A percentile compares a stretch with the other conserved stretches of the same genome.
Evolutionary conservation across 2,797 vertebrate species (phyloP).

Genomic region (Scolopax rusticola): DNA sequence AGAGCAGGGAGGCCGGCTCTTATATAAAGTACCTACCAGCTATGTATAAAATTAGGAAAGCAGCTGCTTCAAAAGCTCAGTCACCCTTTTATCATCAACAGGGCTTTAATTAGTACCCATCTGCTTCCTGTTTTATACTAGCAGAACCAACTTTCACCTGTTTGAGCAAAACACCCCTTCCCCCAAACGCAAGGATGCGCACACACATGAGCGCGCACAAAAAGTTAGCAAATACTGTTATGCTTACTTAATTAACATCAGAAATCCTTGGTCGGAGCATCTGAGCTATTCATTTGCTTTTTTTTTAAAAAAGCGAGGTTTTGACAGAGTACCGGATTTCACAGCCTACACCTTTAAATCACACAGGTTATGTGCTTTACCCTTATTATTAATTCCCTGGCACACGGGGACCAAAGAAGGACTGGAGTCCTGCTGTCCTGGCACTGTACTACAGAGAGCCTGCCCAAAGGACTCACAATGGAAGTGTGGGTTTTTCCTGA

Average conservation of each 20-base stretch:
- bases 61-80: conserved; percentile 78
- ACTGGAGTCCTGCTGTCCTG: background rate
- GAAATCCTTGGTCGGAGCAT: conserved; percentile 25
- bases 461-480: conserved; percentile 26
- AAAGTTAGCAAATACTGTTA: background rate
- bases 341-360: background rate
- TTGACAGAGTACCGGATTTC: background rate
- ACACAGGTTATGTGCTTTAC: background rate
- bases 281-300: background rate
- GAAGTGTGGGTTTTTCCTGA: conserved; percentile 59
- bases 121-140: conserved; percentile 82
- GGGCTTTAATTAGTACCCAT: conserved; percentile 82
- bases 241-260: background rate
- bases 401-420: background rate
- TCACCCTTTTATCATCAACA: conserved; percentile 78
- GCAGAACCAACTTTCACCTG: conserved; percentile 78
- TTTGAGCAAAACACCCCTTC: conserved; percentile 60
- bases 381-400: background rate
- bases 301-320: background rate
- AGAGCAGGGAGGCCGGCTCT: conserved; percentile 19
- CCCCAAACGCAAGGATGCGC: background rate
- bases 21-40: background rate
- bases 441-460: background rate
- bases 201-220: background rate
- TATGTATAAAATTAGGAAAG: conserved; percentile 76